These are phyloP conservation scores for Artemia sinica DNA, from an alignment of 2,888 invertebrate species.

Conservation along the genomic window DNA sequence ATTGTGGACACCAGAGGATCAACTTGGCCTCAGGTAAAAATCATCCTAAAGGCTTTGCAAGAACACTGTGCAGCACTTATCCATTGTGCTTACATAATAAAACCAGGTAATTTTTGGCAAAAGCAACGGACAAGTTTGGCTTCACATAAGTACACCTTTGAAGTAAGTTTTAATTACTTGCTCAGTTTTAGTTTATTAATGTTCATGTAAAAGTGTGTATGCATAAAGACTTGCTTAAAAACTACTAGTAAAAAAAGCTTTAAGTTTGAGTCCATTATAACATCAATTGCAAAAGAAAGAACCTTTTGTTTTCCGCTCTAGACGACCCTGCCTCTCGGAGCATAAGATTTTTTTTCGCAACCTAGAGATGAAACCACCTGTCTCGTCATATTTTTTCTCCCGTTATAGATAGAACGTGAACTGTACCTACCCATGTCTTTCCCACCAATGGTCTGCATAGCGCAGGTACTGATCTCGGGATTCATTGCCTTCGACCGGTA, in stretches of 20 bases:
- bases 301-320: slow-evolving; percentile 24
- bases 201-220: too few relatives aligned
- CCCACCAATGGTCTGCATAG: too few relatives aligned
- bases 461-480: too few relatives aligned
- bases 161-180: slow-evolving; percentile 42
- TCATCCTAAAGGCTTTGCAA: slow-evolving; percentile 87
- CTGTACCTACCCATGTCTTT: too few relatives aligned
- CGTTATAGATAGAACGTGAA: too few relatives aligned
- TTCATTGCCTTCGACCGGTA: too few relatives aligned
- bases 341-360: not conserved
- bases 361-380: too few relatives aligned
- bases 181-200: not conserved
- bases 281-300: too few relatives aligned
- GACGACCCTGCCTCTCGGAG: not conserved
- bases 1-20: slow-evolving; percentile 94
- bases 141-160: slow-evolving; percentile 96
- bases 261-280: too few relatives aligned
- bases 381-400: too few relatives aligned
- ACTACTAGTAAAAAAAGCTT: too few relatives aligned
- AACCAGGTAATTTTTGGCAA: slow-evolving; percentile 99
- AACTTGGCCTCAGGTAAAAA: slow-evolving; percentile 91
- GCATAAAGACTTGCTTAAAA: too few relatives aligned
- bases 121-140: slow-evolving; percentile 93
- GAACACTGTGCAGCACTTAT: slow-evolving; percentile 75
- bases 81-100: slow-evolving; percentile 87